Evolutionary conservation across 2,113 vertebrate species (phyloP), one percentile per base, ranked within the genome.

Genomic region (Butorides virescens): DNA sequence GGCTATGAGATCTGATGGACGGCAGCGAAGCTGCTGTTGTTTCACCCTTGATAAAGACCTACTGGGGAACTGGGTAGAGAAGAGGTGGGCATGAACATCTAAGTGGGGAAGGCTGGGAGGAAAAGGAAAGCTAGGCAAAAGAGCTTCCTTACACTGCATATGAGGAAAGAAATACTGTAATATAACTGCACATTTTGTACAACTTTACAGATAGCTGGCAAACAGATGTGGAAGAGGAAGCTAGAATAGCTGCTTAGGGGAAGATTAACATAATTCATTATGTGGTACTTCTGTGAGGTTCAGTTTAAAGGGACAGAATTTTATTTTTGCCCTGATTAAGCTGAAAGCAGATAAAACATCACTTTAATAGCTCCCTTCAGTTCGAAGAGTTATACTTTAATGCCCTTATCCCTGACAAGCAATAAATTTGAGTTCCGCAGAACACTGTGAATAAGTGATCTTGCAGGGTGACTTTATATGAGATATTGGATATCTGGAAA

Each of bases 191-290:
- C 22, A 30, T 81, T 89, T 81, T 81, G 37, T 73, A 47, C 65
- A 74, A 36, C 25, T 68, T 36, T 26, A 80, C 29, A 76, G 77
- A 85, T 55, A 95, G 62, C 62, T 12, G 5, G 50, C 32, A 87
- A 78, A 81, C 84, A 95, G 94, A 95, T 95, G 67, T 70, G 59
- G 72, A 88, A 92, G 52, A 88, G 47, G 74, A 92, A 88, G 63
- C 66, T 47, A 63, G 74, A 87, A 93, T 80, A 96, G 87, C 93
- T 93, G 84, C 94, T 97, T 95, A 95, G 77, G 71, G 67, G 71
- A 79, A 97, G 91, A 96, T 97, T 95, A 95, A 95, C 94, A 77
- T 86, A 94, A 96, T 95, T 95, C 89, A 94, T 92, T 95, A 81
- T 61, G 70, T 79, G 32, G 84, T 86, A 52, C 77, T 95, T 91